Base-by-base conservation (phyloP, 2,888 invertebrate species). In the Dicyrtomina minuta region DNA sequence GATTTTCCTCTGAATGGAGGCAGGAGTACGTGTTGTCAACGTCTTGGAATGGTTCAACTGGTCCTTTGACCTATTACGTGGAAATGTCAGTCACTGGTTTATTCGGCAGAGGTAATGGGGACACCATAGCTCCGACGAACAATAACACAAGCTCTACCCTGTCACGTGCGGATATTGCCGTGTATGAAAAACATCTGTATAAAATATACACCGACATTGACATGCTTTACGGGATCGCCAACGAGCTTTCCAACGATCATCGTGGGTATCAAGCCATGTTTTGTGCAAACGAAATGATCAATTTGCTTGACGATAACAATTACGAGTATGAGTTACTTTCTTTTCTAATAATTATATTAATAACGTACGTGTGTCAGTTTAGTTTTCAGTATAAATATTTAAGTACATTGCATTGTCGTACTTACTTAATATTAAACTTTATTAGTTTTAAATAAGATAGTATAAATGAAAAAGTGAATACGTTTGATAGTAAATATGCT, bases 41-140 rank as follows among this genome's bases (percentile, higher is more conserved):
- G 43, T 55, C 59, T 12, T 76, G 79, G 73, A 33, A 68, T 27
- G 65, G 58, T 13, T 49, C 58, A 5, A 73, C 75, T 39, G 66
- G 68, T n/a, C 60, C 73, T 5, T 68, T 74, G 13, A 74, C 74
- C 4, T 79, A 81, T 60, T 83, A 82, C 74, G 78, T 85, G 44
- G 84, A 85, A 79, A 83, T 84, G 83, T 83, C 84, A 0, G 84
- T 84, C 74, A 84, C 84, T 76, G 81, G 79, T 10, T 75, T 84
- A 77, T 82, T 84, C 79, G 84, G 84, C 3, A 82, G 81, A 20
- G 84, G 84, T 0, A 75, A 80, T 13, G 81, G 81, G 4, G 79
- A 78, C 12, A 33, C 70, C 44, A 4, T 61, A 79, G 79, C 78
- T 17, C 83, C 84, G 2, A 83, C 84, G 0, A 80, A 83, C 72